Evolutionary conservation across 2,888 invertebrate species (phyloP).

Genomic region (Scaptomyza parva): DNA sequence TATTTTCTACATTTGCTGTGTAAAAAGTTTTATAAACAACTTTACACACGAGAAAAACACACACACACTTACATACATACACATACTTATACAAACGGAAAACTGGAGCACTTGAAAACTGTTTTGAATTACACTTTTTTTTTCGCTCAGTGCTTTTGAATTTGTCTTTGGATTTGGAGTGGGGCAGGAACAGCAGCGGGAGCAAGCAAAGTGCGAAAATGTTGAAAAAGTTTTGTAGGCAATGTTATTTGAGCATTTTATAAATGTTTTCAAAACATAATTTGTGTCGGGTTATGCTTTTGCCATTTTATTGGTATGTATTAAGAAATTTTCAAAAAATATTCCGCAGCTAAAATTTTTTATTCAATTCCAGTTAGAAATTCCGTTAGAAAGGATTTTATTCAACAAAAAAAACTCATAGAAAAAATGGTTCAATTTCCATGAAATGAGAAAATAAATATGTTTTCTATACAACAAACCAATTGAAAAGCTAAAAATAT

Average conservation of each 20-base stretch:
- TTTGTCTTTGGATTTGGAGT: slow-evolving; percentile 50
- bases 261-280: slow-evolving; percentile 30
- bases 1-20: slow-evolving; percentile 53
- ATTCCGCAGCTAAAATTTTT: not conserved
- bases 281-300: slow-evolving; percentile 10
- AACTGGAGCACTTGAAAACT: slow-evolving; percentile 77
- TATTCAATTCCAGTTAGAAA: not conserved
- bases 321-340: slow-evolving; percentile 9
- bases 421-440: too few species aligned
- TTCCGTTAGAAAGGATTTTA: not conserved
- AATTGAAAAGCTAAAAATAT: too few species aligned
- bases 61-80: slow-evolving; percentile 15
- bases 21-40: slow-evolving; percentile 76
- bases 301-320: slow-evolving; percentile 9
- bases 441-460: too few species aligned
- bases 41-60: slow-evolving; percentile 47
- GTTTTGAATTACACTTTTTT: slow-evolving; percentile 70
- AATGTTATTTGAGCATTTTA: slow-evolving; percentile 18
- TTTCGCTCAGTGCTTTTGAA: slow-evolving; percentile 37
- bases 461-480: too few species aligned
- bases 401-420: not conserved
- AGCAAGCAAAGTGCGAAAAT: slow-evolving; percentile 68
- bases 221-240: slow-evolving; percentile 61
- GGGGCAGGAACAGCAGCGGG: slow-evolving; percentile 32
- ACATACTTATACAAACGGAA: slow-evolving; percentile 14